Evolutionary conservation across 2,888 invertebrate species (phyloP), one percentile per base, ranked within the genome.

Genomic region (Ennomos fuscantarius): DNA sequence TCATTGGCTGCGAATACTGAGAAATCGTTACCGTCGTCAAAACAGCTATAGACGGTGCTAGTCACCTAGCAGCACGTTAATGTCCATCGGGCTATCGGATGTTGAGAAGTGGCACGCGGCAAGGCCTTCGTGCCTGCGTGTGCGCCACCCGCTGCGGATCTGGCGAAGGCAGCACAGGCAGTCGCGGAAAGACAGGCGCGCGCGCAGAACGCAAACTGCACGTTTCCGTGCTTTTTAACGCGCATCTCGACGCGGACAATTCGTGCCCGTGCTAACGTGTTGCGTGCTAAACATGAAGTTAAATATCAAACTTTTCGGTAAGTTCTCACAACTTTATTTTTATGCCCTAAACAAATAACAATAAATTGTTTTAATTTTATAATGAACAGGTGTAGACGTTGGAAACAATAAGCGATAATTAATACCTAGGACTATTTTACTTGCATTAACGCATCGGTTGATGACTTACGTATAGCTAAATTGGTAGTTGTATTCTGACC

Each of bases 251-350:
- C 50, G 42, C 66, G 71, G 66, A 66, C 65, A 70, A 70, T 66
- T 72, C 72, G 82, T 86, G 79, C 72, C 77, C 70, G 73, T 68
- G 63, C 42, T 73, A 74, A 63, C 67, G 75, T 79, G 79, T 68
- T 63, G 62, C 68, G 72, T 76, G 73, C 63, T 62, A 64, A 86
- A 76, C 69, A 91, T 91, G 90, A 89, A 86, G 75, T 73, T 89
- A 61, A 81, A 86, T 59, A 74, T 90, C 36, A 87, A 87, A 80
- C 11, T 81, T 55, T 89, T 89, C 61, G 89, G 90, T 91, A 72
- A 88, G 58, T 49, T 6, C 24, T 24, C 8, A 50, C n/a, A 31
- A 15, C n/a, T 24, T 32, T n/a, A 35, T 15, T 12, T 40, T 46
- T 37, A 10, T 24, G 24, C 6, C 24, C 24, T 2, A 24, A 24